These are phyloP conservation scores for Chaetophractus vellerosus DNA, from an alignment of 2,797 vertebrate species.

Conservation along the genomic window DNA sequence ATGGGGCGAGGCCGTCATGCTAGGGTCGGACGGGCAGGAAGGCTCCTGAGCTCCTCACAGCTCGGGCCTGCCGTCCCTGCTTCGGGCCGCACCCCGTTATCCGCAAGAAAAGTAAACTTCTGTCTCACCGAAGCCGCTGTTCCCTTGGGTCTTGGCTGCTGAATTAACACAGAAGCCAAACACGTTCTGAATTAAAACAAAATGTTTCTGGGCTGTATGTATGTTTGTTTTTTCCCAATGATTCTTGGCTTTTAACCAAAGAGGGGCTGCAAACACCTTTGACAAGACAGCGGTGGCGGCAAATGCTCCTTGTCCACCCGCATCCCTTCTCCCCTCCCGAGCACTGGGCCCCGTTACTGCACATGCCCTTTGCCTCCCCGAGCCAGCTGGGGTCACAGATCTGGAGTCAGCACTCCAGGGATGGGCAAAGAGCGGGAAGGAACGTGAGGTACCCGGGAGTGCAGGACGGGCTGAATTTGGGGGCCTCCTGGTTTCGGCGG, in stretches of 20 bases:
- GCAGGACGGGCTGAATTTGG: not conserved
- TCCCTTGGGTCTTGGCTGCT: not conserved
- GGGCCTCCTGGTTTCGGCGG: not conserved
- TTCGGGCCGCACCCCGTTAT: not conserved
- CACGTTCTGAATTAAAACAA: not conserved
- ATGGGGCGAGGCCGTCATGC: not conserved
- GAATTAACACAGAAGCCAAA: fast-evolving
- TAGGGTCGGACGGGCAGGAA: not conserved
- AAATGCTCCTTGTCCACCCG: not conserved
- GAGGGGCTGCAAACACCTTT: too few species aligned
- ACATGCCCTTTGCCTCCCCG: not conserved
- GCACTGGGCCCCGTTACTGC: not conserved
- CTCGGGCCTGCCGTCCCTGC: too few species aligned
- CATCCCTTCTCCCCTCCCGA: too few species aligned
- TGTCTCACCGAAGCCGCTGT: not conserved
- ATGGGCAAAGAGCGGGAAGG: not conserved
- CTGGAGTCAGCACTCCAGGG: not conserved
- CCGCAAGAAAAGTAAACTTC: not conserved
- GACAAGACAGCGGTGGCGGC: not conserved
- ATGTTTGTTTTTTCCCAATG: too few species aligned
- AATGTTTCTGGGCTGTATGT: not conserved
- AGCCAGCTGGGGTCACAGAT: not conserved
- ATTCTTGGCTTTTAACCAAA: not conserved
- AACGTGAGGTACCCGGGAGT: not conserved
- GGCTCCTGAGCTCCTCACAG: not conserved